Evolutionary conservation across 2,113 vertebrate species (phyloP).

Genomic region (Spilogale gracilis): DNA sequence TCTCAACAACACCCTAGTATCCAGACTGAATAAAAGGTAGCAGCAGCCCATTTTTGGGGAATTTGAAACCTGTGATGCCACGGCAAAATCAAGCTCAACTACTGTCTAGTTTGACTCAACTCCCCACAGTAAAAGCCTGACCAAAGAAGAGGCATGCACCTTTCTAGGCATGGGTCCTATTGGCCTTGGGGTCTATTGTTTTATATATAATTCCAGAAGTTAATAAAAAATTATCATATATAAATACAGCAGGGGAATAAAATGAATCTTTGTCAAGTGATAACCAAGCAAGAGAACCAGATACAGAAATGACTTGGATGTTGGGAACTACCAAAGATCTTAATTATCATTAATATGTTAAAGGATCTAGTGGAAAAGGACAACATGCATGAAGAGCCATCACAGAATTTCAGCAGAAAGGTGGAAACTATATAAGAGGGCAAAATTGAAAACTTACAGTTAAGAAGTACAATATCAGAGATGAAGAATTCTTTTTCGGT

Average conservation of each 20-base stretch:
- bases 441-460: background rate
- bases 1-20: accelerated
- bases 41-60: background rate
- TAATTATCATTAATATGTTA: background rate
- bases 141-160: background rate
- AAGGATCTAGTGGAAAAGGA: background rate
- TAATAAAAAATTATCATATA: background rate
- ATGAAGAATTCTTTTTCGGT: background rate
- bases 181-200: background rate
- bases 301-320: background rate
- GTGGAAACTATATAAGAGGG: background rate
- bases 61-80: background rate
- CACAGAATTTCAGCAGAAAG: background rate
- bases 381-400: background rate
- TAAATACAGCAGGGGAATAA: background rate
- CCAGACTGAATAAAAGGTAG: background rate
- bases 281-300: background rate
- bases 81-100: background rate
- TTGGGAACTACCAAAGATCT: background rate
- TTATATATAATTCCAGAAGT: background rate
- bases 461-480: background rate
- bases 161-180: background rate
- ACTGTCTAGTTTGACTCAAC: background rate
- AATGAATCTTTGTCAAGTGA: background rate
- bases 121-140: background rate